Evolutionary conservation across 2,888 invertebrate species (phyloP), one percentile per base, ranked within the genome.

Genomic region (Halictus quadricinctus): DNA sequence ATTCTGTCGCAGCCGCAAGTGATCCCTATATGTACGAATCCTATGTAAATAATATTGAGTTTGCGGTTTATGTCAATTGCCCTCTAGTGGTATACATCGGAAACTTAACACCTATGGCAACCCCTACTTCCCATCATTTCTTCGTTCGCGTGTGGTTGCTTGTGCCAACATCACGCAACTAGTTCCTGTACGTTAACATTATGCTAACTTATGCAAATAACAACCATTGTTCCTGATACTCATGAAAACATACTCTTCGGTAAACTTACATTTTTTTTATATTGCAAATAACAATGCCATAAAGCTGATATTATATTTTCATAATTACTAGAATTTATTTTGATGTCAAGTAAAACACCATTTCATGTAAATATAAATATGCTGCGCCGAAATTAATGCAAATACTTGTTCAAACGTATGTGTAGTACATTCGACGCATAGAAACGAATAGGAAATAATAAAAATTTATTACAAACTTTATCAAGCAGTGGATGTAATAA

Each of bases 41-140:
- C 70, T 43, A 70, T 70, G 70, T 70, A 70, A 70, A 70, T 70
- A 70, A 70, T 43, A 70, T 43, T 6, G 70, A 13, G n/a, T n/a
- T n/a, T 36, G 13, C n/a, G 70, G n/a, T 70, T 43, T 70, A 70
- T 70, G 70, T n/a, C 70, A 46, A 70, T 70, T 70, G 43, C 43
- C n/a, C 70, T 43, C 70, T 43, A 41, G 70, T 41, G 70, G n/a
- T 43, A 43, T 1, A 43, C 6, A n/a, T 13, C 6, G 41, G 43
- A 43, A 41, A 70, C n/a, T n/a, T 21, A 41, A 70, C 70, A 43
- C 70, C 43, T n/a, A 43, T 43, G 43, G 12, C n/a, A 66, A 43
- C n/a, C 70, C 70, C n/a, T 36, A 66, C 15, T n/a, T 43, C 6
- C 70, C 1, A 18, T 41, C 18, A 21, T 66, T 69, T 21, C 21